These are phyloP conservation scores for Apolygus lucorum DNA, from an alignment of 1,140 invertebrate genomes.

Conservation along the genomic window DNA sequence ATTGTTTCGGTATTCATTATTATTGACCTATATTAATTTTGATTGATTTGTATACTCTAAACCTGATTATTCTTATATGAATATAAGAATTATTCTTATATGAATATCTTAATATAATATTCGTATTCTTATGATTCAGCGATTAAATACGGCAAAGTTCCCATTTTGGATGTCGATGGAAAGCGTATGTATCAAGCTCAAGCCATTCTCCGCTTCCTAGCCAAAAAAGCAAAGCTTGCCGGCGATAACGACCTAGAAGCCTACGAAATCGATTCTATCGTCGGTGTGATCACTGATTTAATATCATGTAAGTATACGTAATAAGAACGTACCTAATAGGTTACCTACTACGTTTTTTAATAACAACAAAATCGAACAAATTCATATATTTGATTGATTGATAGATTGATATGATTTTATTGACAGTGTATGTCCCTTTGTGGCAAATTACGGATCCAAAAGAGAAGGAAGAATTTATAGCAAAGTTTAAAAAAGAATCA, in stretches of 20 bases:
- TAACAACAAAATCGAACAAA: background rate
- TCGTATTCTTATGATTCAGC: constrained; percentile 32
- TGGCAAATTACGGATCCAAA: background rate
- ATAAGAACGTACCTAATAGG: no score
- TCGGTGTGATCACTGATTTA: constrained; percentile 4
- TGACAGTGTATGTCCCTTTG: background rate
- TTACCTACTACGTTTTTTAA: background rate
- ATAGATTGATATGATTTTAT: background rate
- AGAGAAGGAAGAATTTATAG: background rate
- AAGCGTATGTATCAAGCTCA: constrained; percentile 42
- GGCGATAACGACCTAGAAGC: constrained; percentile 37
- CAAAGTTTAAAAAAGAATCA: background rate
- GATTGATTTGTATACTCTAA: no score
- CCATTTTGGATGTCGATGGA: constrained; percentile 46
- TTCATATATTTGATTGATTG: no score
- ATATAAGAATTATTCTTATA: background rate
- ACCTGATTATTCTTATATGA: no score
- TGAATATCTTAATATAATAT: background rate
- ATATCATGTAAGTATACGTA: background rate
- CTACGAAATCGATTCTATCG: background rate
- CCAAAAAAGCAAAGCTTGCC: constrained; percentile 42
- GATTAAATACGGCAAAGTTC: constrained; percentile 45
- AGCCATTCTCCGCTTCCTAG: constrained; percentile 47
- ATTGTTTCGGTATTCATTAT: no score
- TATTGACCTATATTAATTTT: no score